Base-by-base conservation (phyloP, 2,888 invertebrate genomes). In the Volucella inanis region DNA sequence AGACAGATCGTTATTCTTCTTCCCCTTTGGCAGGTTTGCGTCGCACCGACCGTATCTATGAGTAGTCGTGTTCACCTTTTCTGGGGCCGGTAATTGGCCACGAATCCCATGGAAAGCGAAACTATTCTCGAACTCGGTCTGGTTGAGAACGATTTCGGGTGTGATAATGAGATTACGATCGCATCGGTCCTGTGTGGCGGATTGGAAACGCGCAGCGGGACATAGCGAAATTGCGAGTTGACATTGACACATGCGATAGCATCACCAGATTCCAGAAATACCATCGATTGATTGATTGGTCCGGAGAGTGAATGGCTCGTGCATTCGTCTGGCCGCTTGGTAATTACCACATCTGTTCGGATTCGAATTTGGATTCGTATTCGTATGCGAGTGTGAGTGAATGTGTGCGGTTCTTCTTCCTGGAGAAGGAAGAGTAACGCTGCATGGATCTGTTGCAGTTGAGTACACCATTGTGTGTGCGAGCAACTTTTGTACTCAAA, bases 161-260 rank as follows among this genome's bases (percentile, higher is more conserved):
- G 85, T 85, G 85, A 85, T 85, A 81, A 85, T 72, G 71, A 85
- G 85, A 85, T 85, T 72, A 85, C 81, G 62, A 85, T 85, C 76
- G 62, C 18, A 55, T 39, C 15, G 10, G 8, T 3, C 18, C 31
- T 14, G 15, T 11, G 39, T 55, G 50, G 65, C 43, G 59, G 74
- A 74, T 47, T 74, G 54, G 45, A 64, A 75, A 64, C 78, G 38
- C 84, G 38, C 84, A 76, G 79, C 84, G 71, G 81, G 85, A 59
- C 67, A 52, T 76, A 57, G 65, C 77, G 45, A 47, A 78, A 72
- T 65, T 70, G 76, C 80, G 8, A 71, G 76, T 85, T 85, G 85
- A 85, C 81, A 81, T 67, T 85, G 85, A 85, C 85, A 55, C 85
- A 85, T 81, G 85, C 80, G 85, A 85, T 85, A 85, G 61, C 80